phyloP scores from a whole-genome alignment of 2,797 vertebrate genomes.

The Hypotaenidia okinawae region DNA sequence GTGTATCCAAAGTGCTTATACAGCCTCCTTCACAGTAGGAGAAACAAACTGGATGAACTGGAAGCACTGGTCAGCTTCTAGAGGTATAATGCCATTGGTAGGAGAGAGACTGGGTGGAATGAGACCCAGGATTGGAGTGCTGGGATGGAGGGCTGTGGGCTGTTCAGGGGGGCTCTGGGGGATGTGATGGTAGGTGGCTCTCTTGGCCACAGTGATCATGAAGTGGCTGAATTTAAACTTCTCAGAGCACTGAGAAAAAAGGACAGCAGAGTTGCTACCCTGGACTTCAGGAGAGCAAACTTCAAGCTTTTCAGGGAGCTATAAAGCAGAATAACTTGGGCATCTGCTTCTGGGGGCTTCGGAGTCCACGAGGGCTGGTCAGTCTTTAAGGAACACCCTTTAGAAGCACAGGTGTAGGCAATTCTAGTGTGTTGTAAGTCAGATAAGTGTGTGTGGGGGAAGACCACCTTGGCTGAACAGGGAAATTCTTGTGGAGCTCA shows the following conservation, averaged over 20 bases:
- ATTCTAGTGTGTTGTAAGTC: too few species aligned
- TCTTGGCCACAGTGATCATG: too few species aligned
- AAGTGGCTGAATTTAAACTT: neutral
- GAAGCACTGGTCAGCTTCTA: neutral
- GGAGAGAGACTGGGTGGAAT: neutral
- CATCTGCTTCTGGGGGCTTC: neutral
- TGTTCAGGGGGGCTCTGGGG: neutral
- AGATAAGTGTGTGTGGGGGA: too few species aligned
- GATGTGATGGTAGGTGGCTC: neutral
- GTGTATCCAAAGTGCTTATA: neutral
- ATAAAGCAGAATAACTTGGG: neutral
- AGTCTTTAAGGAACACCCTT: neutral
- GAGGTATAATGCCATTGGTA: neutral
- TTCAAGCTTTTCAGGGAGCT: neutral
- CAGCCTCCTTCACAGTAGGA: fast-evolving
- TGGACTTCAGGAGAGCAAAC: neutral
- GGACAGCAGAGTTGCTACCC: neutral
- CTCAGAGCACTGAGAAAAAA: neutral
- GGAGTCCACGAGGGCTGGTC: neutral
- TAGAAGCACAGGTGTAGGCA: too few species aligned
- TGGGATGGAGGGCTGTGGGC: neutral
- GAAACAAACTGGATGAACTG: neutral
- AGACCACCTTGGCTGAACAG: too few species aligned
- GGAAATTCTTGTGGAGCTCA: too few species aligned
- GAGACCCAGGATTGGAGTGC: neutral